phyloP scores from a whole-genome alignment of 2,113 vertebrate species.

The Fregata magnificens region DNA sequence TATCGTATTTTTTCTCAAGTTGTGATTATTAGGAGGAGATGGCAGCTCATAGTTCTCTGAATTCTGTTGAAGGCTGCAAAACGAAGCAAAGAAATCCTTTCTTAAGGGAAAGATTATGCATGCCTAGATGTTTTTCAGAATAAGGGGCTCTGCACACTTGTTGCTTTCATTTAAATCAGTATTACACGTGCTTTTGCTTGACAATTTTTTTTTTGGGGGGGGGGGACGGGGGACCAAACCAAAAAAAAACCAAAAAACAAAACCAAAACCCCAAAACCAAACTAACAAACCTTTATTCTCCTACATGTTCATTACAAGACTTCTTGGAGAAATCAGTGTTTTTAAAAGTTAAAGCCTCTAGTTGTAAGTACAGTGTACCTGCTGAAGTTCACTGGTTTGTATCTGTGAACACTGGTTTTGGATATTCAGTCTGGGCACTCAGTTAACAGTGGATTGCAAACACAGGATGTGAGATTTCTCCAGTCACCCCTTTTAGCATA shows the following conservation, averaged over 20 bases:
- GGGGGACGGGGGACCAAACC: no score
- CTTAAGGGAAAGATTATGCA: background rate
- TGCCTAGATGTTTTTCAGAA: background rate
- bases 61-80: background rate
- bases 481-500: background rate
- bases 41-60: background rate
- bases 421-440: background rate
- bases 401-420: background rate
- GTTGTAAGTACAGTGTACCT: background rate
- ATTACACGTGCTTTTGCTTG: background rate
- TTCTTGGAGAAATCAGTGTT: background rate
- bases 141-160: background rate
- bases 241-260: background rate
- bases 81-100: background rate
- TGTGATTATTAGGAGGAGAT: background rate
- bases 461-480: accelerated
- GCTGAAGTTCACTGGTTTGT: background rate
- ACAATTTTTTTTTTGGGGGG: no score
- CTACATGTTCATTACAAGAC: background rate
- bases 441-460: background rate
- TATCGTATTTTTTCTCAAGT: background rate
- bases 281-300: background rate
- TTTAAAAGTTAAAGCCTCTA: background rate
- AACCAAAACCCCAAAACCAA: background rate
- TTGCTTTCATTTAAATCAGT: background rate